Conservation (phyloP, 2,113 vertebrate genomes). For the Onychorhynchus coronatus region DNA sequence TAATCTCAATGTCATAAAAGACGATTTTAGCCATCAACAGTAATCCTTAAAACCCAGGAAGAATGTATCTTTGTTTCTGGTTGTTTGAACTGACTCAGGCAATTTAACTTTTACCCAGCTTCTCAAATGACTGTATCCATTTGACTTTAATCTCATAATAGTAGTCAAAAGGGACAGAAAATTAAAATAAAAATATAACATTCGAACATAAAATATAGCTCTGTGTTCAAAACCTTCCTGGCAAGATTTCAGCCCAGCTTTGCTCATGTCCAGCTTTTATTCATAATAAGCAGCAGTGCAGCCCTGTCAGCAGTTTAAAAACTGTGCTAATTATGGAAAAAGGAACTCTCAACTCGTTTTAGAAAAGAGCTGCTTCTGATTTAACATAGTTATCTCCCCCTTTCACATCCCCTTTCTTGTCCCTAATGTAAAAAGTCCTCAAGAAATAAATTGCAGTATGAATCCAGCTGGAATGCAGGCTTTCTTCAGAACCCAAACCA, state of each 20-base stretch:
- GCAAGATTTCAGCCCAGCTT: constrained; percentile 23
- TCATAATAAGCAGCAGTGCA: neutral
- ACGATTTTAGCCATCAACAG: constrained; percentile 44
- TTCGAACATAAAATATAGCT: constrained; percentile 51
- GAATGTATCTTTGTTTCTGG: constrained; percentile 63
- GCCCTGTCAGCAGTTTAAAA: constrained; percentile 46
- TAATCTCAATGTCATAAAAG: constrained; percentile 38
- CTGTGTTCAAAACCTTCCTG: constrained; percentile 36
- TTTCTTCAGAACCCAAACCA: constrained; percentile 54
- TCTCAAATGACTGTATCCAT: constrained; percentile 65
- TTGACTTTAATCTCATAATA: constrained; percentile 64
- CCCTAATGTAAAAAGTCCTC: neutral
- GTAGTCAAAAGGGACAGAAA: constrained; percentile 52
- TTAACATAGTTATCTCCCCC: constrained; percentile 38
- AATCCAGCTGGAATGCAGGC: constrained; percentile 1
- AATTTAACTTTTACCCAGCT: constrained; percentile 59
- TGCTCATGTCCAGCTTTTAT: constrained; percentile 45
- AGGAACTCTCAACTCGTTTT: neutral
- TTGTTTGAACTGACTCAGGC: constrained; percentile 60
- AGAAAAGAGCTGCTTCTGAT: constrained; percentile 34
- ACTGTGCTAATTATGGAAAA: constrained; percentile 18
- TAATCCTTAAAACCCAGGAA: constrained; percentile 55
- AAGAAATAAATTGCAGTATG: constrained; percentile 48
- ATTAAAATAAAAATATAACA: constrained; percentile 63
- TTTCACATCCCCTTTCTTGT: constrained; percentile 17